Conservation (phyloP, 2,113 vertebrate species). For the Siniperca knerii region DNA sequence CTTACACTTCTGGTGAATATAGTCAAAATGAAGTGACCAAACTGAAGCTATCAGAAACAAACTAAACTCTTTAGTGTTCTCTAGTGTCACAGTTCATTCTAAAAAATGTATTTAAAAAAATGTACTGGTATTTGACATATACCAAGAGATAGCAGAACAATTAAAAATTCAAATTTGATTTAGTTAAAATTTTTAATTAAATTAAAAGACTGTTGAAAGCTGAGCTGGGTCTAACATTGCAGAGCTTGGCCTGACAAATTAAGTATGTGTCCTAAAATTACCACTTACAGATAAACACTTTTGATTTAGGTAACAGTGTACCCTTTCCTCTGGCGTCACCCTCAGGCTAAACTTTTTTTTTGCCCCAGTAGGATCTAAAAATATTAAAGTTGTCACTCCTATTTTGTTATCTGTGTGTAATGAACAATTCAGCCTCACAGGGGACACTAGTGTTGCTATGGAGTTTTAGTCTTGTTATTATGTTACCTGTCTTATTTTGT, state of each 20-base stretch:
- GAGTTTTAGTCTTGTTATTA: neutral
- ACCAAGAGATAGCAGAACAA: too few species aligned
- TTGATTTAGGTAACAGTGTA: neutral
- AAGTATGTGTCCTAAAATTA: neutral
- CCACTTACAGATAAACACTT: neutral
- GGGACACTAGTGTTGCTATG: neutral
- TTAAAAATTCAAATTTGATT: too few species aligned
- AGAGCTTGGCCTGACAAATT: neutral
- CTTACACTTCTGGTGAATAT: too few species aligned
- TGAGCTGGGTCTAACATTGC: neutral
- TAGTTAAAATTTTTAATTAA: too few species aligned
- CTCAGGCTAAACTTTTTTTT: neutral
- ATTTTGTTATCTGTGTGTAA: neutral
- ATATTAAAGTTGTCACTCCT: neutral
- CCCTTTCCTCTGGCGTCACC: neutral
- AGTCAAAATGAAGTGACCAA: too few species aligned
- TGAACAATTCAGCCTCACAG: neutral
- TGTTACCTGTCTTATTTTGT: neutral
- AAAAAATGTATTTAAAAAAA: too few species aligned
- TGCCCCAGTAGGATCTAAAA: neutral
- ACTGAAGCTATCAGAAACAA: too few species aligned
- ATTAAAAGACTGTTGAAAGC: too few species aligned
- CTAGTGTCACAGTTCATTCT: too few species aligned
- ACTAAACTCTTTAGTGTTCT: too few species aligned
- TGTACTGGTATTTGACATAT: too few species aligned